phyloP scores from a whole-genome alignment of 64 coral and sea anemone genomes.

The Stylophora pistillata region DNA sequence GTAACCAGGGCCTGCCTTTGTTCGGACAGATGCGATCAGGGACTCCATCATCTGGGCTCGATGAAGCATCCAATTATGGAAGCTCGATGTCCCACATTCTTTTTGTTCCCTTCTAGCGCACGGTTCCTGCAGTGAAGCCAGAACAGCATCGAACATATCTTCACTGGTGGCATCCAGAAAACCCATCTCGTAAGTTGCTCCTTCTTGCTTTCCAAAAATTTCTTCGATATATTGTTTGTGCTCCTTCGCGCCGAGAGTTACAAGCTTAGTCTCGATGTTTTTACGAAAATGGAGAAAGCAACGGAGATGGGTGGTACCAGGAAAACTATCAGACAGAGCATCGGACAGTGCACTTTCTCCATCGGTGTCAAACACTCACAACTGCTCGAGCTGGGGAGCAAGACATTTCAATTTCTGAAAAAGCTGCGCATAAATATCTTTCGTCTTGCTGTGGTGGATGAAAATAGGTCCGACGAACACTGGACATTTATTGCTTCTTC shows the following conservation, averaged over 20 bases:
- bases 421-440: neutral
- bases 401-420: neutral
- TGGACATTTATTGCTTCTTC: no score
- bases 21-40: no score
- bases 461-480: neutral
- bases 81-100: neutral
- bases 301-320: neutral
- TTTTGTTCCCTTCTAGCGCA: neutral
- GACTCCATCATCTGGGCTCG: no score
- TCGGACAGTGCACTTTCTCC: neutral
- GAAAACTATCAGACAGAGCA: neutral
- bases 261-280: neutral
- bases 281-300: conserved; percentile 16
- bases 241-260: neutral
- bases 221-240: neutral
- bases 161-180: neutral
- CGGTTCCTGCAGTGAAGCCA: neutral
- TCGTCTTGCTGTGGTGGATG: neutral
- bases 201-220: neutral
- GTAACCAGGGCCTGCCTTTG: neutral
- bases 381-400: neutral
- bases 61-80: neutral
- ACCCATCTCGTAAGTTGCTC: neutral
- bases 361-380: neutral
- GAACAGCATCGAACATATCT: neutral